Evolutionary conservation across 2,888 invertebrate species (phyloP), one percentile per base, ranked within the genome.

Genomic region (Bellardia bayeri): DNA sequence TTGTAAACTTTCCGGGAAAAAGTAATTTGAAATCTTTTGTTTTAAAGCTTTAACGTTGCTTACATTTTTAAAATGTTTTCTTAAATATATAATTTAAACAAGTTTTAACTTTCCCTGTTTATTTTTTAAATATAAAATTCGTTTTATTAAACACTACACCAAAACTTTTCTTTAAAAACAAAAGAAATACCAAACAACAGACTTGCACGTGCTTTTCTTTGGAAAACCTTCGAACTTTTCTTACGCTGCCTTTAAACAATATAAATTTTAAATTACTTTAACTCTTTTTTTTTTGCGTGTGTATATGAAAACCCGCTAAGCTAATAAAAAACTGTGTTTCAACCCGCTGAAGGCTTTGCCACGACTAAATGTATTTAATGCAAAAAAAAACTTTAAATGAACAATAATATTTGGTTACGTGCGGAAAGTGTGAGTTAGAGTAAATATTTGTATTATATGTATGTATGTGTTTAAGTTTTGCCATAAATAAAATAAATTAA

Each of bases 331-430:
- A 71, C n/a, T 58, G 82, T 82, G 87, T 87, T 82, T 85, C 82
- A 82, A 85, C 82, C 64, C 85, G 74, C 71, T 85, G 85, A 82
- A 74, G 82, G 87, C 79, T 85, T 82, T 79, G 37, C 66, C 56
- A 87, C 33, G 82, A 87, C 87, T 87, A 85, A 87, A 79, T 51
- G 16, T 40, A 54, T 56, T 69, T n/a, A 14, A 75, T 79, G 79
- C 51, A 82, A 61, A 74, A 66, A 63, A 82, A 56, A 72, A 42
- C 14, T 30, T 45, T 66, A 78, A 76, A 74, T 40, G 64, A 87
- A 79, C 78, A 63, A 87, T 85, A 82, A 82, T 37, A 37, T 79
- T 82, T 40, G 51, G 45, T 58, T 16, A 49, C 0, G 49, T 51
- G 66, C 23, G 71, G 8, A 23, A 51, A 42, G 42, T 8, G n/a